A percentile compares a stretch with the other conserved stretches of the same genome.
phyloP scores from a whole-genome alignment of 2,797 vertebrate species.

The Graptemys geographica region DNA sequence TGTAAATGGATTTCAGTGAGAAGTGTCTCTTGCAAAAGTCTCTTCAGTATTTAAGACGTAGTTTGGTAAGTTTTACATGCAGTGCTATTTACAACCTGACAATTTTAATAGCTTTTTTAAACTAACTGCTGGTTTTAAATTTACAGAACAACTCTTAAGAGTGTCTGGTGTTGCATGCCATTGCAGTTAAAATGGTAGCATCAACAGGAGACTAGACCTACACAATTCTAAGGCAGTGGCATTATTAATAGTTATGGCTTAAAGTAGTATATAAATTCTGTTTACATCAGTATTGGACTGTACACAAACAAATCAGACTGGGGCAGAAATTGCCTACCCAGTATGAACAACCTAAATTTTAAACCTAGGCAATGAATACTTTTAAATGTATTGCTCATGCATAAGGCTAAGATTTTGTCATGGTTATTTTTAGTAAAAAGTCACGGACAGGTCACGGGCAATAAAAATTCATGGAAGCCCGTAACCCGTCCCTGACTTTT shows the following conservation, averaged over 20 bases:
- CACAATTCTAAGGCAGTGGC: not conserved
- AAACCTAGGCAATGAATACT: not conserved
- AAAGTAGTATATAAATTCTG: not conserved
- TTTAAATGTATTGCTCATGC: not conserved
- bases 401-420: not conserved
- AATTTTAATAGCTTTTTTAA: not conserved
- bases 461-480: too few species aligned
- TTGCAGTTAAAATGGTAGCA: not conserved
- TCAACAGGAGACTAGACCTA: not conserved
- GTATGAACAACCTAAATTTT: not conserved
- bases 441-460: too few species aligned
- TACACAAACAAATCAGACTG: not conserved
- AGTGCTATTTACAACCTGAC: slow-evolving; percentile 27
- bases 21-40: slow-evolving; percentile 28
- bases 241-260: not conserved
- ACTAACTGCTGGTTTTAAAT: not conserved
- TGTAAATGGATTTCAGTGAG: not conserved
- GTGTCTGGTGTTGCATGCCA: not conserved
- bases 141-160: slow-evolving; percentile 26
- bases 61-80: slow-evolving; percentile 13
- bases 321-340: not conserved
- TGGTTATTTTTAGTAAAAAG: too few species aligned
- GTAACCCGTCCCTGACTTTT: too few species aligned
- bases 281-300: not conserved
- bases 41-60: not conserved